Base-by-base conservation (phyloP, 2,797 vertebrate genomes). In the Artibeus jamaicensis region DNA sequence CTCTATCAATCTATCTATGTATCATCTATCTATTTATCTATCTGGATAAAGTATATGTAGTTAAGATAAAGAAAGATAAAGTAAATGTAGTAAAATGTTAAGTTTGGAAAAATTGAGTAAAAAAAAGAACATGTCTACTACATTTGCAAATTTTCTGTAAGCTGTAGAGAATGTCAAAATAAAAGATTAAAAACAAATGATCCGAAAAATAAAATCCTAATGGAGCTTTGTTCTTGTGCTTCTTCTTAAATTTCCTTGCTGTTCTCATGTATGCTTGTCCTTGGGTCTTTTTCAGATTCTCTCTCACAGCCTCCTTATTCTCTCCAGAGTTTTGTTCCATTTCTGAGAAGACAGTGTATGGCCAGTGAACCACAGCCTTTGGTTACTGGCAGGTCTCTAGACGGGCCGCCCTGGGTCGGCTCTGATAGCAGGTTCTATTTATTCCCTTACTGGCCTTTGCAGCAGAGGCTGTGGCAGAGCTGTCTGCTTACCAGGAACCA, bases 261-360 rank as follows among this genome's bases (percentile, higher is more conserved):
- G 39, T 37, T 65, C 10, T 39, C 7, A 0, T 62, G 32, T 22
- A 2, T 39, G 21, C 50, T 19, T 32, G 8, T 44, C 4, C 14
- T 65, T 65, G 62, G 62, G 15, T 32, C 26, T 15, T 15, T 29
- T 57, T 62, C 6, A 62, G 48, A 9, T 62, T 91, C 32, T 76
- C 22, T 92, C 26, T 22, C 26, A 44, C 68, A 44, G 19, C 10
- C 29, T 59, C 34, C 3, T 50, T 42, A 1, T 76, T 74, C 15
- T 53, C 32, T 74, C 50, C 53, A 73, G 37, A 67, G 18, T 89
- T 86, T 19, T 3, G 2, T 70, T 68, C 24, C 44, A 29, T 12
- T 87, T 73, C 71, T 83, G 55, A 78, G 65, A 91, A 37, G 67
- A 85, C 37, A 77, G 84, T 15, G 18, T 18, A 26, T 50, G 59